Conservation (phyloP, 2,113 vertebrate genomes). For the Hyaena hyaena region DNA sequence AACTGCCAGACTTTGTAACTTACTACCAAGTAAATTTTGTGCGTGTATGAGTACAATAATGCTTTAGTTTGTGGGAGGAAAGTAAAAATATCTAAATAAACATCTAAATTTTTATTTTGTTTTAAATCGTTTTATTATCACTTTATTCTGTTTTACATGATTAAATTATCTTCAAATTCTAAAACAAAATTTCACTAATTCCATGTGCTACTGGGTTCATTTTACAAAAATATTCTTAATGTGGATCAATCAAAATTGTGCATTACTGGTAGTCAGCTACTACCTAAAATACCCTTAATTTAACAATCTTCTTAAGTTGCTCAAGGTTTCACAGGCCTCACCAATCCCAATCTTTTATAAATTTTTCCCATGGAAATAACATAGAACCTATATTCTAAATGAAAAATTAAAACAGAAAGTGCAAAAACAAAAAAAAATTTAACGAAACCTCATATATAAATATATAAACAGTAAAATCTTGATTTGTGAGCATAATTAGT, state of each 20-base stretch:
- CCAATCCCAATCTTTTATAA: not conserved
- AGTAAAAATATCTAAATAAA: not conserved
- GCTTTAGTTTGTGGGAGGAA: not conserved
- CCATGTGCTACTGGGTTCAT: not conserved
- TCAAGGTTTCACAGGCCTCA: not conserved
- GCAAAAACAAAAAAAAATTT: not conserved
- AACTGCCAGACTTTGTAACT: not conserved
- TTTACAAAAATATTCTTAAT: not conserved
- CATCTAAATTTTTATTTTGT: not conserved
- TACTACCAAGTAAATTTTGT: not conserved
- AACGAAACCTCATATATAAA: not conserved
- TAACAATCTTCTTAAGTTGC: not conserved
- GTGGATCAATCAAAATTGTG: not conserved
- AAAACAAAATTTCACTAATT: not conserved
- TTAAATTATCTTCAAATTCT: not conserved
- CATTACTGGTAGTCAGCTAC: not conserved
- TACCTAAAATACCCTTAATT: not conserved
- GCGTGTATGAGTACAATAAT: not conserved
- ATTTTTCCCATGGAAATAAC: not conserved
- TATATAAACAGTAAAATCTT: no score
- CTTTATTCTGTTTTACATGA: not conserved
- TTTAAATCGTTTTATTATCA: not conserved
- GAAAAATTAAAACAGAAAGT: not conserved
- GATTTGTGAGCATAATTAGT: no score
- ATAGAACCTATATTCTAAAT: not conserved